These are phyloP conservation scores for Onychomys leucogaster DNA, from an alignment of 2,797 vertebrate species.

Conservation along the genomic window DNA sequence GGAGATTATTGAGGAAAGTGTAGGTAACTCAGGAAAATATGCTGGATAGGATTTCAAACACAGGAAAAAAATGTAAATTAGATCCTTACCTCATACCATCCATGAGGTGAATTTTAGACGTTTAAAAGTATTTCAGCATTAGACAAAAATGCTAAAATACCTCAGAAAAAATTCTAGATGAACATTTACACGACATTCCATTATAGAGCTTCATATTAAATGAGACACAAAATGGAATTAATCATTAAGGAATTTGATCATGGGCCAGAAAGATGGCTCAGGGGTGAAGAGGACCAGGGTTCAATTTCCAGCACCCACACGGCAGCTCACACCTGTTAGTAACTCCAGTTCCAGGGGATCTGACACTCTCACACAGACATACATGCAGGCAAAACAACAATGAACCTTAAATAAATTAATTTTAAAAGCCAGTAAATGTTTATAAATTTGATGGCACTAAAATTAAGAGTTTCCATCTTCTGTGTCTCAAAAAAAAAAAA, in stretches of 20 bases:
- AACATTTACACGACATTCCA: slow-evolving; percentile 31
- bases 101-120: slow-evolving; percentile 69
- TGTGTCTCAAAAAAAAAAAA: not conserved
- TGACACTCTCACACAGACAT: not conserved
- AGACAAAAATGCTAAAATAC: slow-evolving; percentile 39
- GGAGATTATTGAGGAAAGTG: slow-evolving; percentile 10
- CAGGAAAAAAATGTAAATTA: slow-evolving; percentile 76
- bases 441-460: slow-evolving; percentile 16
- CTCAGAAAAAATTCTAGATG: slow-evolving; percentile 18
- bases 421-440: not conserved
- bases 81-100: slow-evolving; percentile 67
- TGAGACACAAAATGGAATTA: slow-evolving; percentile 35
- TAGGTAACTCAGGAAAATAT: slow-evolving; percentile 52
- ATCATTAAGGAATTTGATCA: not conserved
- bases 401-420: not conserved
- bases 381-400: not conserved
- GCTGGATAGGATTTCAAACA: slow-evolving; percentile 57
- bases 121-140: slow-evolving; percentile 69
- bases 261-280: not conserved
- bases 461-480: slow-evolving; percentile 51
- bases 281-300: not conserved
- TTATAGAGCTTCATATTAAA: not conserved
- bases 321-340: not conserved
- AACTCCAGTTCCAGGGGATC: not conserved
- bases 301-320: not conserved